These are phyloP conservation scores for Parambassis ranga DNA, from an alignment of 2,797 vertebrate genomes.

Conservation along the genomic window DNA sequence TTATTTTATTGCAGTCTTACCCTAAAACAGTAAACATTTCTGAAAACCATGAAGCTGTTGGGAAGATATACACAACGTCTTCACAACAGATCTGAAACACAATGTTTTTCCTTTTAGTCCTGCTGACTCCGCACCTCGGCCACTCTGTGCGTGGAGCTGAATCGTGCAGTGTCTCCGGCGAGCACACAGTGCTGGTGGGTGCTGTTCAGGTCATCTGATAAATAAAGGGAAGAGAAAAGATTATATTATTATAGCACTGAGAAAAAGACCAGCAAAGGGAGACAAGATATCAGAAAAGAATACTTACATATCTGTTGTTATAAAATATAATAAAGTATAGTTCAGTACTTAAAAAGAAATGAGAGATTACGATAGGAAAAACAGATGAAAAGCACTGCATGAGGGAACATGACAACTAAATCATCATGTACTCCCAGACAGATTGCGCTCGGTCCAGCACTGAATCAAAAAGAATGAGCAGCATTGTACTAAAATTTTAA, in stretches of 20 bases:
- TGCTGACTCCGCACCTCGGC: slow-evolving; percentile 84
- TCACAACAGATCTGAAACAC: background rate
- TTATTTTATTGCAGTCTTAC: background rate
- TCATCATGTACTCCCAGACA: slow-evolving; percentile 58
- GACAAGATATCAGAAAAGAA: background rate
- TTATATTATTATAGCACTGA: background rate
- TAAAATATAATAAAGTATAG: slow-evolving; percentile 23
- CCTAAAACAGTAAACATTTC: background rate
- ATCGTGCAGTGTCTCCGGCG: slow-evolving; percentile 87
- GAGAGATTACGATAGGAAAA: slow-evolving; percentile 45
- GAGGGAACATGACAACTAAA: slow-evolving; percentile 59
- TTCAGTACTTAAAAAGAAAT: slow-evolving; percentile 7
- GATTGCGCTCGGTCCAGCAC: slow-evolving; percentile 59
- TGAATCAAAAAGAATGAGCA: slow-evolving; percentile 55
- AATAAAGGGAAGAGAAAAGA: slow-evolving; percentile 37
- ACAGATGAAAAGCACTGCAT: slow-evolving; percentile 53
- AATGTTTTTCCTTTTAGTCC: background rate
- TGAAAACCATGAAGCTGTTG: background rate
- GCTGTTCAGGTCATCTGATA: slow-evolving; percentile 90
- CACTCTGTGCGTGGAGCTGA: slow-evolving; percentile 96
- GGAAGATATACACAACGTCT: background rate
- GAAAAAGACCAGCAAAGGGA: background rate
- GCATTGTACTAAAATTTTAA: slow-evolving; percentile 73
- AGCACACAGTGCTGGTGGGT: slow-evolving; percentile 97
- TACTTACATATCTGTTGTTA: slow-evolving; percentile 1